Evolutionary conservation across 1,140 invertebrate genomes (phyloP), one percentile per base, ranked within the genome.

Genomic region (Zaprionus lachaisei): DNA sequence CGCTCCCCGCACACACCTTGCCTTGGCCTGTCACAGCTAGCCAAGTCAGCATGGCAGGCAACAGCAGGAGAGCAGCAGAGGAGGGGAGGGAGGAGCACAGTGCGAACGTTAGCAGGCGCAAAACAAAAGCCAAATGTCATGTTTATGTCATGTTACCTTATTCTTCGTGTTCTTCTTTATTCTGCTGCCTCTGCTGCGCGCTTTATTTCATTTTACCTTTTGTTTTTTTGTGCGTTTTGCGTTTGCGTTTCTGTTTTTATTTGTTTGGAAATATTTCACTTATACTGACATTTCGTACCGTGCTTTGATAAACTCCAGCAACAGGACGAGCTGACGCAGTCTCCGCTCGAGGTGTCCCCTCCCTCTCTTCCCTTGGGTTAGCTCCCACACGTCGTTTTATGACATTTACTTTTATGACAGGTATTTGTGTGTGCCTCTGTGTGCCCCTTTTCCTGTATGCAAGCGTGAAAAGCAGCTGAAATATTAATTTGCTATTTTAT

Each of bases 181-280:
- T 61, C 63, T 61, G 28, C 63, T 41, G 51, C 22, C 58, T 26
- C 61, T 72, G 57, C 54, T 67, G 56, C 64, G 54, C 68, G 74
- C 78, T 76, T 89, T 81, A 78, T 89, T 89, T 90, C 79, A 77
- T 72, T 79, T 72, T 61, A 61, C 60, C 63, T 64, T 73, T 66
- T 76, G 72, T 67, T 60, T 78, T 65, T 77, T 73, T 79, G 65
- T 75, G 57, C 47, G 47, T 51, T 71, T 34, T 72, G 49, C 71
- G 71, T 62, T 63, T 77, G 72, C 63, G 63, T 77, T 80, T 87
- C 78, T 51, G 47, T 67, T 90, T 84, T 90, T 90, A 89, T 89
- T 89, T 89, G 84, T 84, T 85, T 90, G 77, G 79, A 80, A 82
- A 85, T 90, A 91, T 91, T 91, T 90, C 86, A 91, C 85, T 90